Evolutionary conservation across 2,797 vertebrate genomes (phyloP).

Genomic region (Pelodytes ibericus): DNA sequence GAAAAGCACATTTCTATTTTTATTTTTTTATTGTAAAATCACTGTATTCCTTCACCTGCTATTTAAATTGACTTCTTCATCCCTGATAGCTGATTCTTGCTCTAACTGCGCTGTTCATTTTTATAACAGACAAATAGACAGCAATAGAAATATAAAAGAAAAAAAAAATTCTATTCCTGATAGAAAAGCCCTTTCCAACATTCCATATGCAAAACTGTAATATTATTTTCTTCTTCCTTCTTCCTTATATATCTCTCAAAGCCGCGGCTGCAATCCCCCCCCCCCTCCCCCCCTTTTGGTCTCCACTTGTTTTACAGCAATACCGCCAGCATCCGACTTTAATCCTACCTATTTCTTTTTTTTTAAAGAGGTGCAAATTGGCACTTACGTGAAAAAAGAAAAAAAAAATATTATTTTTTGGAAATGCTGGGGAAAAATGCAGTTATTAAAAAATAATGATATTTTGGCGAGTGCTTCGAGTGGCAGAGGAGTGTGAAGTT

Average conservation of each 20-base stretch:
- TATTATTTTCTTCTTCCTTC: background rate
- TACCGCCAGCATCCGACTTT: background rate
- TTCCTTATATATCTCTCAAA: conserved; percentile 15
- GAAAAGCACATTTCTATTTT: conserved; percentile 40
- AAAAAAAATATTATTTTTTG: background rate
- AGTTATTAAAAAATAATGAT: no score
- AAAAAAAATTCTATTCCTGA: conserved; percentile 35
- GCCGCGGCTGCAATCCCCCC: conserved; percentile 1
- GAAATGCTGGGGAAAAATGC: no score
- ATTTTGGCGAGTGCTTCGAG: no score
- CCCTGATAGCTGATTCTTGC: conserved; percentile 42
- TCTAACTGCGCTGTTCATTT: conserved; percentile 33
- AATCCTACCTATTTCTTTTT: background rate
- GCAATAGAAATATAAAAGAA: conserved; percentile 43
- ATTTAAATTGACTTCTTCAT: conserved; percentile 37
- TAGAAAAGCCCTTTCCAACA: conserved; percentile 4
- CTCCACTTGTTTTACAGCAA: background rate
- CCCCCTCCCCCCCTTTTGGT: no score
- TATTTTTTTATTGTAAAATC: conserved; percentile 39
- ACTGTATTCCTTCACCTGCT: conserved; percentile 29
- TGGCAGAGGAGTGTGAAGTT: no score
- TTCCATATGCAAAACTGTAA: background rate
- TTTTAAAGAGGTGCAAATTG: background rate
- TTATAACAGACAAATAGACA: conserved; percentile 41
- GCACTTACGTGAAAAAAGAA: background rate